Conservation (phyloP, 1,140 invertebrate species). For the Micrasema longulum region DNA sequence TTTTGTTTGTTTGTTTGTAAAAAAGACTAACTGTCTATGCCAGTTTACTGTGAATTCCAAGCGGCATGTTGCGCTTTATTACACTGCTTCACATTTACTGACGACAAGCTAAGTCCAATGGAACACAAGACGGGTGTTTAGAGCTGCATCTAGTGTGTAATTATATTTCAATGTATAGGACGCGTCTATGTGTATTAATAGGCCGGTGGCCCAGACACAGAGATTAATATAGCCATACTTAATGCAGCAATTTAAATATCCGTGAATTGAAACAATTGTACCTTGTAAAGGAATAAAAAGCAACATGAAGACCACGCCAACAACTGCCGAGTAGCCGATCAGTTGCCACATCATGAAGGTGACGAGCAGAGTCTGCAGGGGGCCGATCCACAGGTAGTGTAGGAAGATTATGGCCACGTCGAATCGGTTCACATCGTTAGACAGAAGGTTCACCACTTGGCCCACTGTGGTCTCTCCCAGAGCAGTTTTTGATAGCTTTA, state of each 20-base stretch:
- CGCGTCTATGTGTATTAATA: too few relatives aligned
- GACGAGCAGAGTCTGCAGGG: constrained; percentile 81
- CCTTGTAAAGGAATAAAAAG: constrained; percentile 88
- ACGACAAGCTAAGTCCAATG: too few relatives aligned
- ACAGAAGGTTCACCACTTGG: constrained; percentile 92
- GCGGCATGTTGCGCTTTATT: too few relatives aligned
- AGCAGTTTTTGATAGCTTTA: constrained; percentile 76
- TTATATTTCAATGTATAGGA: too few relatives aligned
- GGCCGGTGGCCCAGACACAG: too few relatives aligned
- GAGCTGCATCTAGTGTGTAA: too few relatives aligned
- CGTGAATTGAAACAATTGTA: constrained; percentile 57
- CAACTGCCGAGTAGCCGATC: constrained; percentile 79
- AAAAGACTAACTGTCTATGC: too few relatives aligned
- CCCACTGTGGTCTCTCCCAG: constrained; percentile 84
- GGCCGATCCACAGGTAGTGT: constrained; percentile 85
- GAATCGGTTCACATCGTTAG: constrained; percentile 86
- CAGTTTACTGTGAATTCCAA: too few relatives aligned
- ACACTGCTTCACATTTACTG: too few relatives aligned
- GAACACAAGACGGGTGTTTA: too few relatives aligned
- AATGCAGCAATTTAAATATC: constrained; percentile 12
- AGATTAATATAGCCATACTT: too few relatives aligned
- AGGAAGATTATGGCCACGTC: constrained; percentile 77
- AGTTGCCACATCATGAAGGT: constrained; percentile 80
- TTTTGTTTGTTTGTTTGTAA: too few relatives aligned
- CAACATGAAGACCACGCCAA: constrained; percentile 83